phyloP scores from a whole-genome alignment of 2,113 vertebrate species.

The Sander vitreus region DNA sequence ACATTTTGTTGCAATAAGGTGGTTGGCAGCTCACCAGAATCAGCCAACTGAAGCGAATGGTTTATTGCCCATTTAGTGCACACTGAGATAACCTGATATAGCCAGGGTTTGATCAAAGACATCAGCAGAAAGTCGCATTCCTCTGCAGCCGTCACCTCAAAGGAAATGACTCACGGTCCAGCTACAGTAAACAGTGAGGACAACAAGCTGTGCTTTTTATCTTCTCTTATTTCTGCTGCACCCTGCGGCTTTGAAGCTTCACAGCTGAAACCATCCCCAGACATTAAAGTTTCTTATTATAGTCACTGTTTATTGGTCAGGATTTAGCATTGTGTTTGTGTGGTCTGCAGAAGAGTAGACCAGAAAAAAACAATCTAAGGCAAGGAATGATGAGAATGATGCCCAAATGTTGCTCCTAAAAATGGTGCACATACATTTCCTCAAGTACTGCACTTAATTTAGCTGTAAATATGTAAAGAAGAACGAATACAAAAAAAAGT shows the following conservation, averaged over 20 bases:
- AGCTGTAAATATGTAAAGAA: background rate
- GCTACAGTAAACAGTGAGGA: slow-evolving; percentile 65
- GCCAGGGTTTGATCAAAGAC: slow-evolving; percentile 60
- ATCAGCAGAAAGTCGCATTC: slow-evolving; percentile 62
- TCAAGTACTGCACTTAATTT: background rate
- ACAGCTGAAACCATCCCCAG: slow-evolving; percentile 60
- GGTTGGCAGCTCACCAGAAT: background rate
- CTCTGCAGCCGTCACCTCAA: slow-evolving; percentile 49
- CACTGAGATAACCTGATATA: slow-evolving; percentile 43
- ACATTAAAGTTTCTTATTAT: slow-evolving; percentile 46
- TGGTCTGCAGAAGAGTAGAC: slow-evolving; percentile 10
- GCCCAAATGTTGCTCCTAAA: slow-evolving; percentile 11
- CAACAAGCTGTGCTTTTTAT: slow-evolving; percentile 77
- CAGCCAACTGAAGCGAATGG: slow-evolving; percentile 4
- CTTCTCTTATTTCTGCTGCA: slow-evolving; percentile 65
- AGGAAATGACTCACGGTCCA: slow-evolving; percentile 61
- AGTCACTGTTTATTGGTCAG: slow-evolving; percentile 51
- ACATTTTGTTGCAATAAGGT: background rate
- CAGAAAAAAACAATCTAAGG: background rate
- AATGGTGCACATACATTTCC: background rate
- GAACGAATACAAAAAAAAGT: background rate
- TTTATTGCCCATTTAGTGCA: slow-evolving; percentile 50
- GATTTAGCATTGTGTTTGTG: slow-evolving; percentile 41
- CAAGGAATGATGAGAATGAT: slow-evolving; percentile 10
- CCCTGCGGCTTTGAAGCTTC: slow-evolving; percentile 64